Conservation (phyloP, 2,113 vertebrate genomes). For the Psammodynastes pulverulentus region DNA sequence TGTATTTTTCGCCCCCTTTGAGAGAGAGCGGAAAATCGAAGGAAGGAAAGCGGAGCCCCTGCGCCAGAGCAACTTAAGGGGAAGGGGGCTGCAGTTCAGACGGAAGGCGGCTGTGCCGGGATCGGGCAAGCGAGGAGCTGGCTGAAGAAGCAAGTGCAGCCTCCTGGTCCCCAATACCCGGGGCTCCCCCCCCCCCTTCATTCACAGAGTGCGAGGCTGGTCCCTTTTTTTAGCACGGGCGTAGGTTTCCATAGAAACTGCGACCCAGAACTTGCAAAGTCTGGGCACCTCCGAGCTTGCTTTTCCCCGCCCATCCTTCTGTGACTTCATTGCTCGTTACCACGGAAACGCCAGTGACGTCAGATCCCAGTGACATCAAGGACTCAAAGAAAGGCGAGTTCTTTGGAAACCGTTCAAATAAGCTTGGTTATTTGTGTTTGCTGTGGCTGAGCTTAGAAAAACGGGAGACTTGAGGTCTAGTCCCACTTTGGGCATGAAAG, state of each 20-base stretch:
- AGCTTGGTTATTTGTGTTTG: neutral
- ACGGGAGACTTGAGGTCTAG: neutral
- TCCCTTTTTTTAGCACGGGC: neutral
- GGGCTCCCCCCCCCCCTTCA: no score
- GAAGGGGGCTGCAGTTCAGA: neutral
- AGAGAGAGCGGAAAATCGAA: neutral
- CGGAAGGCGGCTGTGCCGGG: neutral
- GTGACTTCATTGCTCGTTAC: constrained; percentile 24
- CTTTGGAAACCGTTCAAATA: neutral
- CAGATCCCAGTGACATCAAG: neutral
- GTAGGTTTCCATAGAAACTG: constrained; percentile 23
- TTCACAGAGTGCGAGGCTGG: neutral
- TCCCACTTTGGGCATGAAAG: neutral
- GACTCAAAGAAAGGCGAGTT: neutral
- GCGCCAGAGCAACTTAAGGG: neutral
- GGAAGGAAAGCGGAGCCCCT: neutral
- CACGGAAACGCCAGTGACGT: constrained; percentile 12
- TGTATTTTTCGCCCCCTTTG: neutral
- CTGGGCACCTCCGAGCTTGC: neutral
- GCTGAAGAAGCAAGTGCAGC: neutral
- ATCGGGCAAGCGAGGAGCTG: neutral
- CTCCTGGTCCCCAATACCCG: no score
- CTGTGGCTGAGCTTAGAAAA: neutral
- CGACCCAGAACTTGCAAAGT: neutral
- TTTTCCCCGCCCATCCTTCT: neutral